phyloP scores from a whole-genome alignment of 1,140 invertebrate species.

The Pseudomyrmex gracilis region DNA sequence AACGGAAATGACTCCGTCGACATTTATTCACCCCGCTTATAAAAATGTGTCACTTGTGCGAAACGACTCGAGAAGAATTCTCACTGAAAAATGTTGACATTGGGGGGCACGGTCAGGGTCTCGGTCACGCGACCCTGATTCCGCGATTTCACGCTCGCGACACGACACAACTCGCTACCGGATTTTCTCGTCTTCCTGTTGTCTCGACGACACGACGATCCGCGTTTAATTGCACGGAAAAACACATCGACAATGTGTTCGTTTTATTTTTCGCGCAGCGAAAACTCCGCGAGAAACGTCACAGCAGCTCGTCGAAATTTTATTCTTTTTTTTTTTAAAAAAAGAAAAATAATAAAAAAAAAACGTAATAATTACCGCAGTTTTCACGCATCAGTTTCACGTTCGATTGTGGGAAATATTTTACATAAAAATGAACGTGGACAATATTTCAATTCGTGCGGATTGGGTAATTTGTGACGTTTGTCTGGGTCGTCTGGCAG shows the following conservation, averaged over 20 bases:
- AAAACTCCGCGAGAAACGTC: neutral
- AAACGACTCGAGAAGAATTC: conserved; percentile 51
- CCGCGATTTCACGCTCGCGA: conserved; percentile 62
- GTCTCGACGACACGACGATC: neutral
- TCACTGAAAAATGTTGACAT: conserved; percentile 69
- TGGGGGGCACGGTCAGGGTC: conserved; percentile 75
- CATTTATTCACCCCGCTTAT: conserved; percentile 16
- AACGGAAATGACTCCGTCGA: conserved; percentile 35
- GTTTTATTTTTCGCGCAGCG: conserved; percentile 20
- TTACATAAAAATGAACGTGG: neutral
- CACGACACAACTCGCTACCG: conserved; percentile 34
- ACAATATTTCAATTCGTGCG: no score
- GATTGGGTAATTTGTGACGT: neutral
- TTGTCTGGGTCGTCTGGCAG: neutral
- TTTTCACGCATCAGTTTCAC: no score
- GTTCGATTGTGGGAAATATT: no score
- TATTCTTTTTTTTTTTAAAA: neutral
- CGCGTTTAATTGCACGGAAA: conserved; percentile 49
- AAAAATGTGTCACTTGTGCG: conserved; percentile 58
- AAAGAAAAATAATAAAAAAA: no score
- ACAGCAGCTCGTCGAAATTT: neutral
- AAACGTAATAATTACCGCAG: no score
- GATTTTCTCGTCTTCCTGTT: conserved; percentile 60
- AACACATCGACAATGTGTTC: neutral
- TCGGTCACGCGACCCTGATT: conserved; percentile 77